Evolutionary conservation across 2,888 invertebrate species (phyloP).

Genomic region (Hypercompe scribonia): DNA sequence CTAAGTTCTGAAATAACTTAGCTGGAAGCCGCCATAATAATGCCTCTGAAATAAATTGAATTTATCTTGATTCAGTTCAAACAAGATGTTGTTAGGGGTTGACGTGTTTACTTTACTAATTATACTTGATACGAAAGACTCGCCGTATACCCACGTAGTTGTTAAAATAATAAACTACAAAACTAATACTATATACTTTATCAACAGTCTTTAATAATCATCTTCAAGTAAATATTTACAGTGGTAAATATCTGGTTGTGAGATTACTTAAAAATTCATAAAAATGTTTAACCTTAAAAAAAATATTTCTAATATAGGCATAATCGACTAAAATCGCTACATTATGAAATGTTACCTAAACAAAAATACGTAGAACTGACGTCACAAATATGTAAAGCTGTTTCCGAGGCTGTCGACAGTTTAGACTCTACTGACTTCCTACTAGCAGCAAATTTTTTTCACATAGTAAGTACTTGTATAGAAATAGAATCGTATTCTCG

Average conservation of each 20-base stretch:
- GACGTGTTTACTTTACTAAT: constrained; percentile 20
- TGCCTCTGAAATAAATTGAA: constrained; percentile 44
- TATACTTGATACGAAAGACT: neutral
- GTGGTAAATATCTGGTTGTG: neutral
- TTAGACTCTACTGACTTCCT: neutral
- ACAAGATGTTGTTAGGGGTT: constrained; percentile 25
- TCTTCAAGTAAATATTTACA: neutral
- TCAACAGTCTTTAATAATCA: too few relatives aligned
- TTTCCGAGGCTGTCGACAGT: constrained; percentile 25
- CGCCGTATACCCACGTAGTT: neutral
- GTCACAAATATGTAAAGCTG: constrained; percentile 41
- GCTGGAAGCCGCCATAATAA: constrained; percentile 29
- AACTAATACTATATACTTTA: too few relatives aligned
- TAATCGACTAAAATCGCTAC: neutral
- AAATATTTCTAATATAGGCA: neutral
- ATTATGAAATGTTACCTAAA: constrained; percentile 17
- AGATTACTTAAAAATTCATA: neutral
- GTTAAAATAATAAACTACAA: neutral
- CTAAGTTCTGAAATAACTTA: constrained; percentile 33
- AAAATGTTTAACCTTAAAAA: neutral
- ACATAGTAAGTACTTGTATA: neutral
- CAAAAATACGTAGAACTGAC: constrained; percentile 22
- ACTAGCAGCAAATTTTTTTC: neutral
- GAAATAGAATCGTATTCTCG: neutral
- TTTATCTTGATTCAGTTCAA: constrained; percentile 39